A percentile compares a stretch with the other conserved stretches of the same genome.
Evolutionary conservation across 2,888 invertebrate species (phyloP).

Genomic region (Plusia festucae): DNA sequence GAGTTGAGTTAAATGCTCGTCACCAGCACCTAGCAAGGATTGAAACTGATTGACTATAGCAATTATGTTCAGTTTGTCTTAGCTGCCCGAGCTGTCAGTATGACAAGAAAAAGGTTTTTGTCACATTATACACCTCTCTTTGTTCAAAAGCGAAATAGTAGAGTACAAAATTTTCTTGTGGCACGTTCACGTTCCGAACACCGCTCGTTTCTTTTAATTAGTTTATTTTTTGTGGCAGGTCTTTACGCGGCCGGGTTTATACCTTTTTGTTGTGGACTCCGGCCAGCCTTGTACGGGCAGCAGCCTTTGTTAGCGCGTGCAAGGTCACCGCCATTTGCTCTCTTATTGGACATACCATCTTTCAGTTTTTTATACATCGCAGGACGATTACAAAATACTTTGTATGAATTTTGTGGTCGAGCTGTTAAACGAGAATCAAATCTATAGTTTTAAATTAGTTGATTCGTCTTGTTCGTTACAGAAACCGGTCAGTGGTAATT

Average conservation of each 20-base stretch:
- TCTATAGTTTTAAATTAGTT: slow-evolving; percentile 42
- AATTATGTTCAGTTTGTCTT: slow-evolving; percentile 43
- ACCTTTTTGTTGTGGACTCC: slow-evolving; percentile 74
- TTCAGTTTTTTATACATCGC: slow-evolving; percentile 56
- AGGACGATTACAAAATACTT: slow-evolving; percentile 4
- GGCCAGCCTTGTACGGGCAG: slow-evolving; percentile 77
- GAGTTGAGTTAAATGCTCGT: too few relatives aligned
- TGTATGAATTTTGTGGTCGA: slow-evolving; percentile 19
- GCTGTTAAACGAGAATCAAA: slow-evolving; percentile 17
- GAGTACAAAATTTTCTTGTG: slow-evolving; percentile 67
- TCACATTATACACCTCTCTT: slow-evolving; percentile 46
- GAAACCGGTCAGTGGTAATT: slow-evolving; percentile 44
- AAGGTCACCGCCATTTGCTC: slow-evolving; percentile 81
- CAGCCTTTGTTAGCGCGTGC: slow-evolving; percentile 86
- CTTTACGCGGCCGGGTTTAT: slow-evolving; percentile 76
- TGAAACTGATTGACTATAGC: slow-evolving; percentile 36
- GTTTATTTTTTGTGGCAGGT: slow-evolving; percentile 85
- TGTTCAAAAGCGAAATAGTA: slow-evolving; percentile 58
- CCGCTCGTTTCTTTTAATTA: slow-evolving; percentile 73
- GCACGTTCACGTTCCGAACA: slow-evolving; percentile 75
- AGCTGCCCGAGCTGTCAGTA: slow-evolving; percentile 43
- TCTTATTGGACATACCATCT: slow-evolving; percentile 61
- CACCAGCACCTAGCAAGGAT: slow-evolving; percentile 11
- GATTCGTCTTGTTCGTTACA: slow-evolving; percentile 44
- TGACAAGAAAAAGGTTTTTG: slow-evolving; percentile 42